Conservation (phyloP, 2,113 vertebrate genomes). For the Puma concolor region DNA sequence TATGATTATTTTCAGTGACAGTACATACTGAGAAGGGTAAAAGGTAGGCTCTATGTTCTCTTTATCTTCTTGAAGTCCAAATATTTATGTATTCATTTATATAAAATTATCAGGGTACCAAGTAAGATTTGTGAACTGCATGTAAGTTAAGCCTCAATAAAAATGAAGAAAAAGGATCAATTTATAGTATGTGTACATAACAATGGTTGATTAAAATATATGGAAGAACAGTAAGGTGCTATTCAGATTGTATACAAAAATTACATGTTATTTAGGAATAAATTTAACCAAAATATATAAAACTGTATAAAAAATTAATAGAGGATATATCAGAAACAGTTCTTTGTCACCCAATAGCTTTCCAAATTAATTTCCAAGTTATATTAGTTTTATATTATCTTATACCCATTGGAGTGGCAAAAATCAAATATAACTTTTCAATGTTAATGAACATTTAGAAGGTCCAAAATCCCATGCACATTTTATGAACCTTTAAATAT, state of each 20-base stretch:
- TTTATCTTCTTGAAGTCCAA: neutral
- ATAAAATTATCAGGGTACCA: neutral
- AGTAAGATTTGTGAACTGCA: neutral
- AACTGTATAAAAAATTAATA: neutral
- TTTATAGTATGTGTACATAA: neutral
- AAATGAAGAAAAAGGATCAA: neutral
- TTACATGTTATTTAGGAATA: neutral
- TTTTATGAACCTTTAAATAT: slow-evolving; percentile 50
- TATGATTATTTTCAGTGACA: neutral
- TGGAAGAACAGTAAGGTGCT: neutral
- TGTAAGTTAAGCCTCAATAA: neutral
- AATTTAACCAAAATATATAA: neutral
- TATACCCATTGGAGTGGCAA: neutral
- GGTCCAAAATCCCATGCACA: neutral
- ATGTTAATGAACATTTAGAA: slow-evolving; percentile 32
- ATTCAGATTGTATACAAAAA: neutral
- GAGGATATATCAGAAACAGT: neutral
- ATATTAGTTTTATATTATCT: neutral
- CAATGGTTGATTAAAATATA: neutral
- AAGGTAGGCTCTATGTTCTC: neutral
- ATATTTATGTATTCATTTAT: neutral
- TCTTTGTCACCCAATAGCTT: neutral
- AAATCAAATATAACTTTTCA: neutral
- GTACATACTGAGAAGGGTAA: neutral
- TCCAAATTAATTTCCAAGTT: neutral